phyloP scores from a whole-genome alignment of 2,888 invertebrate genomes.

The Chrysodeixis includens region DNA sequence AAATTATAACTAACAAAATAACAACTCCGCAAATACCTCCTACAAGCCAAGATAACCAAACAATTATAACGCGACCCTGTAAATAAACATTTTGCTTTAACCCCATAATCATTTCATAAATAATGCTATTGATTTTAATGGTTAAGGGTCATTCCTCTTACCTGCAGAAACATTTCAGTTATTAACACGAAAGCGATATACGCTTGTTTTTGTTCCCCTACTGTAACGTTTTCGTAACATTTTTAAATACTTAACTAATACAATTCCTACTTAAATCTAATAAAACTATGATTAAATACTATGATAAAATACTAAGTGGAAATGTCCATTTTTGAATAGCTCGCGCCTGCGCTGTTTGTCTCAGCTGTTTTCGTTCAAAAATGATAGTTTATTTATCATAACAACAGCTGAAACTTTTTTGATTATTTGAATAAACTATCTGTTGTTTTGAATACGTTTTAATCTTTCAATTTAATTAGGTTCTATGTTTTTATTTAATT shows the following conservation, averaged over 20 bases:
- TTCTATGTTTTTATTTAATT: too few relatives aligned
- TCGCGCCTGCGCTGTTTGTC: slow-evolving; percentile 67
- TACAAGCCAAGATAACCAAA: slow-evolving; percentile 88
- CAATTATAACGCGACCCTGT: slow-evolving; percentile 87
- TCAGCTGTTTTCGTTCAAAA: slow-evolving; percentile 34
- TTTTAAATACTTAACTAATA: slow-evolving; percentile 67
- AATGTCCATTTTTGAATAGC: slow-evolving; percentile 65
- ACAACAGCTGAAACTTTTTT: too few relatives aligned
- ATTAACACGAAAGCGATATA: slow-evolving; percentile 76
- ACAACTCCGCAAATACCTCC: slow-evolving; percentile 91
- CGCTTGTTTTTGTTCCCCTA: slow-evolving; percentile 77
- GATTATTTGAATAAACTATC: too few relatives aligned
- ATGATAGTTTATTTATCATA: too few relatives aligned
- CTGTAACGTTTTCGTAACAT: slow-evolving; percentile 75
- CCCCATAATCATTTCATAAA: slow-evolving; percentile 40
- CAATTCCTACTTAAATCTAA: slow-evolving; percentile 68
- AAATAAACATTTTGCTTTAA: slow-evolving; percentile 61
- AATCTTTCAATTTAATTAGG: too few relatives aligned
- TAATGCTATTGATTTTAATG: slow-evolving; percentile 64
- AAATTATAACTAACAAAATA: slow-evolving; percentile 90
- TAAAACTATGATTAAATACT: slow-evolving; percentile 61
- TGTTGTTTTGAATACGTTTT: neutral
- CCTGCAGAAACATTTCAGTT: slow-evolving; percentile 88
- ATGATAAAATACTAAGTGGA: slow-evolving; percentile 57
- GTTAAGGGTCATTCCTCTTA: slow-evolving; percentile 59